phyloP scores from a whole-genome alignment of 2,888 invertebrate genomes.

The Xanthorhoe designata region DNA sequence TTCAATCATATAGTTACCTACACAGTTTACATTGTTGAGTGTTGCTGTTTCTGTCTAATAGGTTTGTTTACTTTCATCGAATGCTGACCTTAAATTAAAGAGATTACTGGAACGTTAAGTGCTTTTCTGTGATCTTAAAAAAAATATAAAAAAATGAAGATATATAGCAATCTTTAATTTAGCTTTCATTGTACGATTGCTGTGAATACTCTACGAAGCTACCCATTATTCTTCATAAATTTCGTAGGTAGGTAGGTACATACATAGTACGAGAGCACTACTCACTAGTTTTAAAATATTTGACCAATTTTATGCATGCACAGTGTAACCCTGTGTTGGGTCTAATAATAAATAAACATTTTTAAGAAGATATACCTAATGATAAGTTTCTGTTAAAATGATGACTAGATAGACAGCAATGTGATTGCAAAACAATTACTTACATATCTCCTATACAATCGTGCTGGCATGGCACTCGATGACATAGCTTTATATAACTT shows the following conservation, averaged over 20 bases:
- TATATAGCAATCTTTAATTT: neutral
- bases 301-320: no score
- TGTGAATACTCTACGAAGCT: no score
- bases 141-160: neutral
- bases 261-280: no score
- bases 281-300: no score
- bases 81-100: slow-evolving; percentile 23
- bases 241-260: no score
- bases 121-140: slow-evolving; percentile 4
- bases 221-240: neutral
- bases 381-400: neutral
- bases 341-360: no score
- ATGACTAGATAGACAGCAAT: neutral
- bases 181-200: neutral
- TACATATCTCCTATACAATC: neutral
- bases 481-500: neutral
- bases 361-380: no score
- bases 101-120: slow-evolving; percentile 7
- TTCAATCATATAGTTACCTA: slow-evolving; percentile 18
- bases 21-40: slow-evolving; percentile 39
- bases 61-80: slow-evolving; percentile 37
- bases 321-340: no score
- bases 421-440: neutral
- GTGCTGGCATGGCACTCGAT: neutral
- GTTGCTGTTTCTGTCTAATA: slow-evolving; percentile 31